Conservation (phyloP, 2,113 vertebrate species). For the rabbit (Oryctolagus cuniculus) region DNA sequence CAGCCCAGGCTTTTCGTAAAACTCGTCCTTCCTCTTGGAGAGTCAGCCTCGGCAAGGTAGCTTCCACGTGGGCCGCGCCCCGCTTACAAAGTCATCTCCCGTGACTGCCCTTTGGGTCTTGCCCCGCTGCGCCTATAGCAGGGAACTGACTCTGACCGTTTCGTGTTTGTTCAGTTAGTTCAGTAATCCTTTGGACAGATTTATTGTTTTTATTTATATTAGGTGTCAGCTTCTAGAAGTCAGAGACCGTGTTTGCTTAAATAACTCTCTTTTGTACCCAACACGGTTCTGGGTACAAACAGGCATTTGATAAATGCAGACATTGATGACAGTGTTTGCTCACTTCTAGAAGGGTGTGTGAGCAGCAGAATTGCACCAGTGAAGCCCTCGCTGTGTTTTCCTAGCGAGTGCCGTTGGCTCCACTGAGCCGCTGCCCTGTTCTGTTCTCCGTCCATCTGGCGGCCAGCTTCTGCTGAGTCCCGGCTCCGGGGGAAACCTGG, state of each 20-base stretch:
- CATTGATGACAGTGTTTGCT: conserved; percentile 68
- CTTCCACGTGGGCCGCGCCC: conserved; percentile 43
- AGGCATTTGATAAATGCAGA: conserved; percentile 64
- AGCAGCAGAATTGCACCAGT: conserved; percentile 57
- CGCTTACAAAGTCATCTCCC: conserved; percentile 71
- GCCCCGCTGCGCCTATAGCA: conserved; percentile 33
- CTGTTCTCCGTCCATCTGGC: conserved; percentile 72
- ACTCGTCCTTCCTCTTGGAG: too few relatives aligned
- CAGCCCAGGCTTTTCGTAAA: not conserved
- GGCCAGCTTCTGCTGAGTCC: conserved; percentile 59
- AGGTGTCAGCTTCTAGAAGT: conserved; percentile 69
- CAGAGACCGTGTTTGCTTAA: conserved; percentile 72
- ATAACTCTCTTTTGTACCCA: conserved; percentile 63
- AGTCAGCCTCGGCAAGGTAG: not conserved
- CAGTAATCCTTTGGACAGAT: conserved; percentile 76
- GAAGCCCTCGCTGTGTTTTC: conserved; percentile 52
- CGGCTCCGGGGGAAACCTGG: conserved; percentile 60
- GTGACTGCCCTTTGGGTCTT: conserved; percentile 61
- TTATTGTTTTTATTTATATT: conserved; percentile 82
- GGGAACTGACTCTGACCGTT: conserved; percentile 50
- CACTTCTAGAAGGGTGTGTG: conserved; percentile 60
- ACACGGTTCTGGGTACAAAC: conserved; percentile 55
- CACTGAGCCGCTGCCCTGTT: conserved; percentile 22
- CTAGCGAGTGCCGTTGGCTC: conserved; percentile 63
- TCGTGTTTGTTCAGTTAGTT: conserved; percentile 72